Evolutionary conservation across 2,113 vertebrate species (phyloP).

Genomic region (mouse (Mus musculus)): GRCm39 chr4:23506501-23507000

Average conservation of each 20-base stretch:
- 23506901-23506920: not conserved
- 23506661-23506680: conserved; percentile 76
- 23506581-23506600: not conserved
- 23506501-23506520: too few relatives aligned
- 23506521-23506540: conserved; percentile 56
- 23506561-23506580: conserved; percentile 18
- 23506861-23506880: not conserved
- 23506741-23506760: conserved; percentile 48
- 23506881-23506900: not conserved
- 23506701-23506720: conserved; percentile 51
- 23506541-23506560: conserved; percentile 61
- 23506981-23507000: not conserved
- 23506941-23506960: not conserved
- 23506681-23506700: conserved; percentile 49
- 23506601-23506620: not conserved
- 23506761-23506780: not conserved
- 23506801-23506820: too few relatives aligned
- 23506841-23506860: not conserved
- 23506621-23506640: conserved; percentile 64
- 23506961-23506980: conserved; percentile 5
- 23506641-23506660: conserved; percentile 75
- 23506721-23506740: conserved; percentile 28
- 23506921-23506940: not conserved
- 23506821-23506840: not conserved
- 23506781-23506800: too few relatives aligned